Evolutionary conservation across 2,113 vertebrate genomes (phyloP).

Genomic region (Caretta caretta): DNA sequence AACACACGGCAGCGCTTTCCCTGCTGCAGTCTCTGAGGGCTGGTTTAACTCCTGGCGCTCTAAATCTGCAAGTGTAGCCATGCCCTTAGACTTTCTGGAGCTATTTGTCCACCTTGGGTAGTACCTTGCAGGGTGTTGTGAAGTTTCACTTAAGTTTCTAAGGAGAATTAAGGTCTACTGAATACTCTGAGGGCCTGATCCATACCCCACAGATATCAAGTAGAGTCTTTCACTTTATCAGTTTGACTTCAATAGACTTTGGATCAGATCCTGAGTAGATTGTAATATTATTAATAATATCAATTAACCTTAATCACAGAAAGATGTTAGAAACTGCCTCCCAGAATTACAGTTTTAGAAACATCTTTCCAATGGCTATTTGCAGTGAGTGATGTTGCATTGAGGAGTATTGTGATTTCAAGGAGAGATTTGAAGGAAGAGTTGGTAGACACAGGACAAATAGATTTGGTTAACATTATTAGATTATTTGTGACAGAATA

Average conservation of each 20-base stretch:
- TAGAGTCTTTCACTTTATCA: not conserved
- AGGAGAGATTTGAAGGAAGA: not conserved
- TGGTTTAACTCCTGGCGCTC: too few species aligned
- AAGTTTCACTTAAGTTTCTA: not conserved
- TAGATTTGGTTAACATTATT: slow-evolving; percentile 1
- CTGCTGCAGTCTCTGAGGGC: too few species aligned
- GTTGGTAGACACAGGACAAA: slow-evolving; percentile 1
- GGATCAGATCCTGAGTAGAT: not conserved
- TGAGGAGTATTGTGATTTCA: not conserved
- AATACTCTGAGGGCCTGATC: not conserved
- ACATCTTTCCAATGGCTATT: not conserved
- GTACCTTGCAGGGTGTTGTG: not conserved
- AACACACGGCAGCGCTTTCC: too few species aligned
- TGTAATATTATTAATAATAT: not conserved
- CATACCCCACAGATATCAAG: not conserved
- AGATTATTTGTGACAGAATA: slow-evolving; percentile 30
- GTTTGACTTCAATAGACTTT: not conserved
- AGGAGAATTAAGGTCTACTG: not conserved
- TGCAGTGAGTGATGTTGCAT: not conserved
- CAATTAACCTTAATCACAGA: not conserved
- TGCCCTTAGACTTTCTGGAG: too few species aligned
- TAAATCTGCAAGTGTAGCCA: too few species aligned
- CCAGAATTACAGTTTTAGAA: not conserved
- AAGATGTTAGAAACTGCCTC: not conserved
- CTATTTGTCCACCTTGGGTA: not conserved